A percentile compares a stretch with the other conserved stretches of the same genome.
phyloP scores from a whole-genome alignment of 2,888 invertebrate genomes.

The Cheilosia vulpina region DNA sequence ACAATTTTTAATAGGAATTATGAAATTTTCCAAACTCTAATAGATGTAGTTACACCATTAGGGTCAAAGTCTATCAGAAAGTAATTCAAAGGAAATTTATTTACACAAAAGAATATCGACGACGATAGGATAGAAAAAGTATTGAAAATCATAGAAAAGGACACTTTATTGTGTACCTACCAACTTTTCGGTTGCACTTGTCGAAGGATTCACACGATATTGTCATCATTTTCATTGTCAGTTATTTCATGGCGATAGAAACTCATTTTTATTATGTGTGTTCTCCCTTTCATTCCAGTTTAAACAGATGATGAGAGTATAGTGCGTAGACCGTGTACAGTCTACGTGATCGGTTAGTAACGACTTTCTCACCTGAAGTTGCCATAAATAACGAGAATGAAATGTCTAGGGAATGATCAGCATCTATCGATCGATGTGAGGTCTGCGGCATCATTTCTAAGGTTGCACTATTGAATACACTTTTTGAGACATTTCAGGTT shows the following conservation, averaged over 20 bases:
- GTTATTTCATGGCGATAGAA: background rate
- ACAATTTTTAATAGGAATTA: too few species aligned
- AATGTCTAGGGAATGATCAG: slow-evolving; percentile 11
- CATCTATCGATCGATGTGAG: slow-evolving; percentile 24
- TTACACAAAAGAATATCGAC: background rate
- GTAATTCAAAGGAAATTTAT: slow-evolving; percentile 8
- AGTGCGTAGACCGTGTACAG: background rate
- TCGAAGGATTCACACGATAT: slow-evolving; percentile 24
- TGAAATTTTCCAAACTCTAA: background rate
- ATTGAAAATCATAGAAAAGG: background rate
- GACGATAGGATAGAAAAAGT: background rate
- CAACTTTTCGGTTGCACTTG: background rate
- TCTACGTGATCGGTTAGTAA: slow-evolving; percentile 34
- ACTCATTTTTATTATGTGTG: too few species aligned
- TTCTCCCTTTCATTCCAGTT: background rate
- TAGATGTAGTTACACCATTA: slow-evolving; percentile 1
- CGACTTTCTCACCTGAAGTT: slow-evolving; percentile 21
- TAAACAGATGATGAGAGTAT: background rate
- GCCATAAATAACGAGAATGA: slow-evolving; percentile 20
- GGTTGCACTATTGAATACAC: background rate
- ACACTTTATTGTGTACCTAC: background rate
- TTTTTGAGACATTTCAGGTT: slow-evolving; percentile 12
- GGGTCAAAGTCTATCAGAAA: slow-evolving; percentile 20
- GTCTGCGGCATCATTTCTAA: slow-evolving; percentile 2
- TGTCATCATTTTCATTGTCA: background rate